A percentile compares a stretch with the other conserved stretches of the same genome.
These are phyloP conservation scores for Echinops telfairi DNA, from an alignment of 2,113 vertebrate species.

Conservation along the genomic window DNA sequence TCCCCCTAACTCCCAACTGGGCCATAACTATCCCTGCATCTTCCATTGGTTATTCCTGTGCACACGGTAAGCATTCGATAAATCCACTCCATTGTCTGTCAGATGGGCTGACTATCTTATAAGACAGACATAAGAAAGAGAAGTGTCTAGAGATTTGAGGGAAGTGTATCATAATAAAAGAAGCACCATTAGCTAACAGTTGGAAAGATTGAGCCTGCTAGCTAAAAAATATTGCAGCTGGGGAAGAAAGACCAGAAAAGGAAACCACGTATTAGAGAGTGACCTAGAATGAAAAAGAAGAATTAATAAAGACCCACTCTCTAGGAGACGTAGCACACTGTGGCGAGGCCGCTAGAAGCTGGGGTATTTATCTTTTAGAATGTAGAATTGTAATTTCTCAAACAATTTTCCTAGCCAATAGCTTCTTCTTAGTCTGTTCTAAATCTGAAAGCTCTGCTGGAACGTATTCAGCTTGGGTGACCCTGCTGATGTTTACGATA, in stretches of 20 bases:
- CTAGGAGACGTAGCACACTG: slow-evolving; percentile 24
- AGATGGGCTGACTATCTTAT: not conserved
- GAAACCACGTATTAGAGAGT: slow-evolving; percentile 34
- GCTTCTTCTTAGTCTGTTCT: too few relatives aligned
- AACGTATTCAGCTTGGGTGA: too few relatives aligned
- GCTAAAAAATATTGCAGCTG: slow-evolving; percentile 37
- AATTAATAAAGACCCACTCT: slow-evolving; percentile 43
- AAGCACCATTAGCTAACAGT: slow-evolving; percentile 23
- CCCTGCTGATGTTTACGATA: too few relatives aligned
- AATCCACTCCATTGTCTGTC: slow-evolving; percentile 1
- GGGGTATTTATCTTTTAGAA: slow-evolving; percentile 65
- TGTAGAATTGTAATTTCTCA: slow-evolving; percentile 60
- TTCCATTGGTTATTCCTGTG: not conserved
- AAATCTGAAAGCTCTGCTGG: too few relatives aligned
- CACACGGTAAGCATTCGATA: not conserved
- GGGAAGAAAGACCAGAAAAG: slow-evolving; percentile 40
- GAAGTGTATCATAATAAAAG: slow-evolving; percentile 33
- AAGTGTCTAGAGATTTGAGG: slow-evolving; percentile 21
- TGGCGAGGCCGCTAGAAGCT: slow-evolving; percentile 22
- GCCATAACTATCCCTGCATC: not conserved
- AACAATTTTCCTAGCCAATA: slow-evolving; percentile 58
- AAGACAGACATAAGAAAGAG: slow-evolving; percentile 19
- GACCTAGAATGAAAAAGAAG: not conserved
- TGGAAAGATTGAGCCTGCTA: slow-evolving; percentile 49
- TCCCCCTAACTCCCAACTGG: not conserved